Conservation (phyloP, 23 tunicate genomes). For the Oikopleura albicans region DNA sequence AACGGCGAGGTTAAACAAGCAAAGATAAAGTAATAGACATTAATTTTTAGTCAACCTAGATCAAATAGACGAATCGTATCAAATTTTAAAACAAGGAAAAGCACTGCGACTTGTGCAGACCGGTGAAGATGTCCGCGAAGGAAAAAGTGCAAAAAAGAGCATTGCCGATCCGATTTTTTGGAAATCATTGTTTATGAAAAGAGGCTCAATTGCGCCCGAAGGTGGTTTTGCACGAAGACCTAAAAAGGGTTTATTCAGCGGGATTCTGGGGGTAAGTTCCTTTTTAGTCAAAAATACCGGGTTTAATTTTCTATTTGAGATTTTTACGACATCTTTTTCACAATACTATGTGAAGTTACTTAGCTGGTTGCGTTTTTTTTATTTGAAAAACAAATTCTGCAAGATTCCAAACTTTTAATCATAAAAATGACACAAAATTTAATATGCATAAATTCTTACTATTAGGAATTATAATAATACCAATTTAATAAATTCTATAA, state of each 20-base stretch:
- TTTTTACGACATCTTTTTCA: too few species aligned
- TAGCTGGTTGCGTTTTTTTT: too few species aligned
- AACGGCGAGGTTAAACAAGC: background rate
- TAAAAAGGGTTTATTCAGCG: background rate
- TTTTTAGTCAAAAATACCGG: too few species aligned
- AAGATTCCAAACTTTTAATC: too few species aligned
- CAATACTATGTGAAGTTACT: too few species aligned
- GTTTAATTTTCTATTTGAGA: too few species aligned
- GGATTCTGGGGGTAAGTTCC: background rate
- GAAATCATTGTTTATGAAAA: background rate
- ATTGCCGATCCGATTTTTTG: constrained; percentile 14
- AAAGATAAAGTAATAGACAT: background rate
- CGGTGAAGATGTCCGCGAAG: constrained; percentile 1
- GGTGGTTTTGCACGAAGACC: background rate
- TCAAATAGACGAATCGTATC: background rate
- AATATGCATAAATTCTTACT: too few species aligned
- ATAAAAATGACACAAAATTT: too few species aligned
- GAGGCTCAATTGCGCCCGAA: background rate
- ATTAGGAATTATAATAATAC: too few species aligned
- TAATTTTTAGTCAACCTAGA: background rate
- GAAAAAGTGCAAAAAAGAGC: background rate
- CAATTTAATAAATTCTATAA: too few species aligned
- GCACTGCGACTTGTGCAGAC: background rate
- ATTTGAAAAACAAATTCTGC: too few species aligned
- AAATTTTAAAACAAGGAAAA: constrained; percentile 1